Base-by-base conservation (phyloP, 2,888 invertebrate genomes). In the Diplazon laetatorius region DNA sequence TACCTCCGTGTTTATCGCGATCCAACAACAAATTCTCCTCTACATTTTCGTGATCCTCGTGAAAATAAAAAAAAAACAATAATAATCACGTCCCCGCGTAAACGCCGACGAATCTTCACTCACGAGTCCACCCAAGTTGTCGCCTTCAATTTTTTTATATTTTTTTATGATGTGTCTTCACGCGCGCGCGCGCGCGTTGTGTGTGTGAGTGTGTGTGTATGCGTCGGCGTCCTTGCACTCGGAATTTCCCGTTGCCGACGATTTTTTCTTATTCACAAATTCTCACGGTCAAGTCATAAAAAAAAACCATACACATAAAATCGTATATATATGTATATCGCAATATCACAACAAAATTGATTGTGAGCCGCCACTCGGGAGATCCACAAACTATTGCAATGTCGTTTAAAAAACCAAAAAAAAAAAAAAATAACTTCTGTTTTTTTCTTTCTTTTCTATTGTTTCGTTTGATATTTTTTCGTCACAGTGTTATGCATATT, bases 51-150 rank as follows among this genome's bases (percentile, higher is more conserved):
- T 59, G 14, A 37, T 22, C 20, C 70, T 70, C 14, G 10, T 35
- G n/a, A n/a, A n/a, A n/a, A n/a, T n/a, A n/a, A n/a, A n/a, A n/a
- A n/a, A n/a, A n/a, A n/a, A n/a, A n/a, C n/a, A n/a, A n/a, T n/a
- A 57, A 37, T 35, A 57, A 20, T 48, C 39, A 14, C 70, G 59
- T 70, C 25, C 37, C 63, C n/a, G 60, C 50, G 70, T 22, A 57
- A 59, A 60, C 20, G 20, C 44, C n/a, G n/a, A 25, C n/a, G n/a
- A n/a, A 14, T 22, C 25, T 22, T 30, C 20, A 5, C 22, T n/a
- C 30, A 30, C 4, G 4, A 6, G 30, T 30, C 4, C 22, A n/a
- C 12, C 2, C 9, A 12, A 25, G 10, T 52, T n/a, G 2, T 4
- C n/a, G 14, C 6, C 25, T n/a, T 12, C 22, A n/a, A 3, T 48